phyloP scores from a whole-genome alignment of 2,113 vertebrate genomes.

The Junco hyemalis region DNA sequence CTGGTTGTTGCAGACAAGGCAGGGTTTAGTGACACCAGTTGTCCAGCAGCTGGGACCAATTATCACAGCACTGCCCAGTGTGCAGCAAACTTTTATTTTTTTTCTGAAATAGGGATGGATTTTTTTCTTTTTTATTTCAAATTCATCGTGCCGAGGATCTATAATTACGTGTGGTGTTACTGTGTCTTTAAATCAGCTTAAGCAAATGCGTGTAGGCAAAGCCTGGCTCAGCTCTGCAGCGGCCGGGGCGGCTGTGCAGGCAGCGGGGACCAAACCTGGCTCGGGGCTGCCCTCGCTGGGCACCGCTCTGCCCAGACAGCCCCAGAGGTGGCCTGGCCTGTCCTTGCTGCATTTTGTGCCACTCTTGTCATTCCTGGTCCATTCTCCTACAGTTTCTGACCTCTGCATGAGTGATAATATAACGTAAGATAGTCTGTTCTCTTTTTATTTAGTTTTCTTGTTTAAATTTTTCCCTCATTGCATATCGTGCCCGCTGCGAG shows the following conservation, averaged over 20 bases:
- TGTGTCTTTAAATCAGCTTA: constrained; percentile 66
- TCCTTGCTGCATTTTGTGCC: neutral
- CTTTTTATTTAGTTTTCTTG: neutral
- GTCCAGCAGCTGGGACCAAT: neutral
- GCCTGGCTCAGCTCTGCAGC: constrained; percentile 51
- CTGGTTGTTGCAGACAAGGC: neutral
- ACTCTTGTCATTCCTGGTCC: neutral
- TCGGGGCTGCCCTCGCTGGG: neutral
- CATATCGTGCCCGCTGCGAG: rapidly evolving
- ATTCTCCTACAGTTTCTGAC: neutral
- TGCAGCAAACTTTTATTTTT: constrained; percentile 2
- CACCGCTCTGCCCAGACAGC: neutral
- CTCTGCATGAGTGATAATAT: neutral
- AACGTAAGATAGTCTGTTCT: neutral
- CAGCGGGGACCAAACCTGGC: neutral
- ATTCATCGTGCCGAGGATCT: neutral
- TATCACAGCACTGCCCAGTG: neutral
- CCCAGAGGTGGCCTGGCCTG: neutral
- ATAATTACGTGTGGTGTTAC: constrained; percentile 35
- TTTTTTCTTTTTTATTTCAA: neutral
- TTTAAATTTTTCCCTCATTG: neutral
- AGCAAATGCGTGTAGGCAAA: constrained; percentile 52
- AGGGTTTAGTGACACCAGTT: neutral
- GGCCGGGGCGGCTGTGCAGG: neutral
- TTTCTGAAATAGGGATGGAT: neutral